These are phyloP conservation scores for Dolichomitus sp. DNA, from an alignment of 2,888 invertebrate species.

Conservation along the genomic window DNA sequence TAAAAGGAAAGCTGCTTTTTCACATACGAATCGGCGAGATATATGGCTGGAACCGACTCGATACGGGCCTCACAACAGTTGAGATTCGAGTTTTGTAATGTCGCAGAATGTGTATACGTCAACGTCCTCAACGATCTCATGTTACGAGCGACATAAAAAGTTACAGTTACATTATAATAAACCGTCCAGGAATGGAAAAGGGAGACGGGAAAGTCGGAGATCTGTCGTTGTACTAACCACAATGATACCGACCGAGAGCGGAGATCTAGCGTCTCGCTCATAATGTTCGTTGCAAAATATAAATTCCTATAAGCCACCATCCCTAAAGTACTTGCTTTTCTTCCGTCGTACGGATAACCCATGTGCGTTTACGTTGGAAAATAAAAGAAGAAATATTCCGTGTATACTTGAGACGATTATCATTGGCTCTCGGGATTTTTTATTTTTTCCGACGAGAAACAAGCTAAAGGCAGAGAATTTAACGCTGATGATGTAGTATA, in stretches of 20 bases:
- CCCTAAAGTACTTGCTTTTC: constrained; percentile 5
- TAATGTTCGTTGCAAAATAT: constrained; percentile 58
- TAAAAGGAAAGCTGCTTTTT: constrained; percentile 63
- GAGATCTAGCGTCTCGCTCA: constrained; percentile 50
- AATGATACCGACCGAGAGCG: constrained; percentile 44
- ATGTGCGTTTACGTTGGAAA: constrained; percentile 47
- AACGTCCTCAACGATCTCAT: constrained; percentile 64
- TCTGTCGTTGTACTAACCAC: constrained; percentile 22
- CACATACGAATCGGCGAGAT: constrained; percentile 60
- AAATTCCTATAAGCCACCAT: constrained; percentile 53
- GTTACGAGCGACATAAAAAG: constrained; percentile 82
- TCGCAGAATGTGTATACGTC: constrained; percentile 38
- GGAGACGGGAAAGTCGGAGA: constrained; percentile 28
- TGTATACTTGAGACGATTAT: constrained; percentile 58
- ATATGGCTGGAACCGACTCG: constrained; percentile 71
- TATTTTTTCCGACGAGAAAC: constrained; percentile 34
- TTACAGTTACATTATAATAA: constrained; percentile 84
- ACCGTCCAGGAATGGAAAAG: constrained; percentile 68
- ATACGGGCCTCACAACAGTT: constrained; percentile 51
- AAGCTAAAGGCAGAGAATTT: constrained; percentile 31
- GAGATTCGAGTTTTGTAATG: constrained; percentile 54
- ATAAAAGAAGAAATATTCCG: constrained; percentile 49
- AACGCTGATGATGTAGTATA: constrained; percentile 53
- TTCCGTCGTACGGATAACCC: constrained; percentile 40
- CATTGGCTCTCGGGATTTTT: constrained; percentile 52